Percentiles rank a stretch among this genome's conserved stretches.
phyloP scores from a whole-genome alignment of 2,888 invertebrate genomes.

The Vandiemenella viatica region DNA sequence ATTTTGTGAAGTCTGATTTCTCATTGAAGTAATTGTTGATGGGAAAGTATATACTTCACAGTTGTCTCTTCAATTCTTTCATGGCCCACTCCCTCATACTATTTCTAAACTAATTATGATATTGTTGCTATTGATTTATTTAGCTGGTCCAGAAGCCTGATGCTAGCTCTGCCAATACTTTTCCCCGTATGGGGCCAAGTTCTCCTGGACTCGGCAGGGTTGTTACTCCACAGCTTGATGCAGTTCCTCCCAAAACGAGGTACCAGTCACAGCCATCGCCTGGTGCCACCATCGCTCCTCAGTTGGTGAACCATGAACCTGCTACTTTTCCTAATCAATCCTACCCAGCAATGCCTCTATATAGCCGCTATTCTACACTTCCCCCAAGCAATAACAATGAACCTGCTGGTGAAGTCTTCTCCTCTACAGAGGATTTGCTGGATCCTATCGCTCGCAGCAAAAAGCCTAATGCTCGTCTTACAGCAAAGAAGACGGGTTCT shows the following conservation, averaged over 20 bases:
- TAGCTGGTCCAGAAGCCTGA: neutral
- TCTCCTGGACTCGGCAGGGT: too few relatives aligned
- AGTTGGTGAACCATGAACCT: neutral
- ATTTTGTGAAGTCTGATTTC: too few relatives aligned
- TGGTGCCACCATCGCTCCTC: too few relatives aligned
- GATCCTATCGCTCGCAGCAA: conserved; percentile 18
- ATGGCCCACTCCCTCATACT: too few relatives aligned
- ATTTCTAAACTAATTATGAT: neutral
- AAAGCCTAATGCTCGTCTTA: conserved; percentile 16
- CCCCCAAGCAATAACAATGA: conserved; percentile 28
- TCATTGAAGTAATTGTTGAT: too few relatives aligned
- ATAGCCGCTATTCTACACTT: conserved; percentile 31
- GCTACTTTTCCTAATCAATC: neutral
- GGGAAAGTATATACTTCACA: too few relatives aligned
- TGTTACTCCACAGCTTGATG: too few relatives aligned
- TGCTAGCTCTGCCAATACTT: neutral
- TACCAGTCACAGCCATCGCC: too few relatives aligned
- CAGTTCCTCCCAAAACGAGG: too few relatives aligned
- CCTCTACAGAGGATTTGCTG: conserved; percentile 16
- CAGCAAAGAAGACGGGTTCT: conserved; percentile 14
- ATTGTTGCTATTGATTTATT: neutral
- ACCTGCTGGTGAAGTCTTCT: conserved; percentile 12
- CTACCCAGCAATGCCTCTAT: neutral
- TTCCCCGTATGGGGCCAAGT: neutral
- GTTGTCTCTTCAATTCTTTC: too few relatives aligned